Evolutionary conservation across 2,888 invertebrate genomes (phyloP).

Genomic region (Hemithea aestivaria): DNA sequence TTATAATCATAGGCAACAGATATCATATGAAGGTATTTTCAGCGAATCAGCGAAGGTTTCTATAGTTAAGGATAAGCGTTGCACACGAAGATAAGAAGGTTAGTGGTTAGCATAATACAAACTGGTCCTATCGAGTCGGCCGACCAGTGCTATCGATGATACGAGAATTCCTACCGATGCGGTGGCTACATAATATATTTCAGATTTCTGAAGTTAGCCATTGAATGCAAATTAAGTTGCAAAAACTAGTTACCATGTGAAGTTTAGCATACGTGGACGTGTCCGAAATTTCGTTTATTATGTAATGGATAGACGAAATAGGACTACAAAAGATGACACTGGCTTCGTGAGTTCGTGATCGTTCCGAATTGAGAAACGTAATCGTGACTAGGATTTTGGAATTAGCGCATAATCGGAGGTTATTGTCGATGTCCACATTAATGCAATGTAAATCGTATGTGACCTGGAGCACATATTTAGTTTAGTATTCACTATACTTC

Average conservation of each 20-base stretch:
- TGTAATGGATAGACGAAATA: constrained; percentile 33
- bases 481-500: constrained; percentile 12
- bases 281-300: constrained; percentile 36
- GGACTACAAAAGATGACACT: constrained; percentile 42
- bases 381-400: constrained; percentile 28
- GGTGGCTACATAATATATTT: too few species aligned
- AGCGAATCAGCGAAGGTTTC: background rate
- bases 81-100: constrained; percentile 1
- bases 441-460: constrained; percentile 11
- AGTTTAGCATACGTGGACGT: constrained; percentile 35
- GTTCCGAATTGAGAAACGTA: constrained; percentile 35
- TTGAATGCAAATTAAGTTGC: constrained; percentile 46
- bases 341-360: constrained; percentile 27
- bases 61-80: constrained; percentile 2
- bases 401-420: constrained; percentile 9
- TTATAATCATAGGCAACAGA: background rate
- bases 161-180: constrained; percentile 1
- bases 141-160: background rate
- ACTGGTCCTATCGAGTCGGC: constrained; percentile 2
- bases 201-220: constrained; percentile 32
- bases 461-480: constrained; percentile 4
- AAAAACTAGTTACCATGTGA: constrained; percentile 30
- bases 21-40: too few species aligned
- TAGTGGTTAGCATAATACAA: background rate
- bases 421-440: constrained; percentile 7